Evolutionary conservation across 2,113 vertebrate genomes (phyloP).

Genomic region (Tyrannus savana): DNA sequence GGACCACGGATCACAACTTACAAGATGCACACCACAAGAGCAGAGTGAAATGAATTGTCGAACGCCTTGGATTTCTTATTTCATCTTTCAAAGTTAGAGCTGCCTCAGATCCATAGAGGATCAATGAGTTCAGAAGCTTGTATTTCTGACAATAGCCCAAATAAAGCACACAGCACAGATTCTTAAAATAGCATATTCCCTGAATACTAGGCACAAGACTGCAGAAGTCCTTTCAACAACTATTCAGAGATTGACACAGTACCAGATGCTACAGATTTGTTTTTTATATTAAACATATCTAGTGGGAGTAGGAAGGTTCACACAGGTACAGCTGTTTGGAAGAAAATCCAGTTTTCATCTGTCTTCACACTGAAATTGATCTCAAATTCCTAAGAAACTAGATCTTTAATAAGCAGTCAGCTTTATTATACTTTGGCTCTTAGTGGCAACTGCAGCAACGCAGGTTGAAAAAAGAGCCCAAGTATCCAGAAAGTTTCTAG

Average conservation of each 20-base stretch:
- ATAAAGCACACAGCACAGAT: background rate
- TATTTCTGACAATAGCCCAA: background rate
- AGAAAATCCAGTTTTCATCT: background rate
- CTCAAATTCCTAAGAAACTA: background rate
- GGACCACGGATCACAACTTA: background rate
- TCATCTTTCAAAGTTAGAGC: background rate
- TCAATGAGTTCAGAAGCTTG: background rate
- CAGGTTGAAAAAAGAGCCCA: background rate
- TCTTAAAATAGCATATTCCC: slow-evolving; percentile 39
- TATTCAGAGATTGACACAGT: background rate
- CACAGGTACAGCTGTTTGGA: background rate
- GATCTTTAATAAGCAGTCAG: background rate
- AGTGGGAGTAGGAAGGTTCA: background rate
- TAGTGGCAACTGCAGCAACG: background rate
- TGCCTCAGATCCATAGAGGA: background rate
- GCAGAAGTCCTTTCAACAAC: background rate
- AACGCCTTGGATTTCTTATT: background rate
- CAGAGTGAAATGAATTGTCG: background rate
- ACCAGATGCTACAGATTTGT: background rate
- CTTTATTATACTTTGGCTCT: background rate
- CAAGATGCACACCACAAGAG: background rate
- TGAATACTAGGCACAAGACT: background rate
- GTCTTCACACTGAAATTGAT: background rate
- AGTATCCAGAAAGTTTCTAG: background rate
- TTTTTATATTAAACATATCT: background rate